phyloP scores from a whole-genome alignment of 1,140 invertebrate species.

The Heliconius nattereri region DNA sequence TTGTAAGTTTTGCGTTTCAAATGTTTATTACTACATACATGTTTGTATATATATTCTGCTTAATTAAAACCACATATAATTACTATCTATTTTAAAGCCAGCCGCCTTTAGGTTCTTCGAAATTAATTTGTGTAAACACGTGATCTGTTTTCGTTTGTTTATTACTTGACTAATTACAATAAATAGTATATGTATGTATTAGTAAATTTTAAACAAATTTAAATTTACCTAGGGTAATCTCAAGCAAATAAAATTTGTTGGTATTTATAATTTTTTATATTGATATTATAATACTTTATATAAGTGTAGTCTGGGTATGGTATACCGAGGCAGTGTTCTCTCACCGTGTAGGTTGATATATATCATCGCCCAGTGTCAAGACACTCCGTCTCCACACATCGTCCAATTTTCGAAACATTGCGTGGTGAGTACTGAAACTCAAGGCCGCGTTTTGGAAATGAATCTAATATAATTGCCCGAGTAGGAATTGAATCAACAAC shows the following conservation, averaged over 20 bases:
- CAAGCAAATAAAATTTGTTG: too few relatives aligned
- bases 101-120: background rate
- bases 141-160: background rate
- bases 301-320: too few relatives aligned
- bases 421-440: too few relatives aligned
- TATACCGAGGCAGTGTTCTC: too few relatives aligned
- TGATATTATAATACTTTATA: too few relatives aligned
- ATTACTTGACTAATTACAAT: background rate
- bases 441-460: background rate
- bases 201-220: too few relatives aligned
- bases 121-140: constrained; percentile 1
- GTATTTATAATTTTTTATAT: too few relatives aligned
- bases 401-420: too few relatives aligned
- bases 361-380: too few relatives aligned
- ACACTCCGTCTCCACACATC: too few relatives aligned
- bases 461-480: background rate
- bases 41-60: background rate
- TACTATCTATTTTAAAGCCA: background rate
- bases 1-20: background rate
- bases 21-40: background rate
- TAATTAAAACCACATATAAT: constrained; percentile 1
- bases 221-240: too few relatives aligned
- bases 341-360: too few relatives aligned
- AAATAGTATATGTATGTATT: background rate
- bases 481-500: background rate